These are phyloP conservation scores for Tinamus guttatus DNA, from an alignment of 2,113 vertebrate genomes.

Conservation along the genomic window DNA sequence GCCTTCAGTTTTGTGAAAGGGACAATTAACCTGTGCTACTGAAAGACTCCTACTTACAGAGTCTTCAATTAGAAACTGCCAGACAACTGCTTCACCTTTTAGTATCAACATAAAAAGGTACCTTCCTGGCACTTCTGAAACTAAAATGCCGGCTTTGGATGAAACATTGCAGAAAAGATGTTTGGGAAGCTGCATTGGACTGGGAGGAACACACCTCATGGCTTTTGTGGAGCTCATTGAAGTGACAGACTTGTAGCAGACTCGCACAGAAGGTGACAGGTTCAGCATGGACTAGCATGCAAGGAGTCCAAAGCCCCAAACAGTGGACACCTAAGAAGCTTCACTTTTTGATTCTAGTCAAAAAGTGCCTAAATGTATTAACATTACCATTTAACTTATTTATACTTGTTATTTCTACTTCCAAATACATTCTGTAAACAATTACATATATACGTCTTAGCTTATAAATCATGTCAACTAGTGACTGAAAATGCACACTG, in stretches of 20 bases:
- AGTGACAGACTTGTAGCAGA: not conserved
- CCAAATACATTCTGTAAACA: not conserved
- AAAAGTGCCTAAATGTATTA: not conserved
- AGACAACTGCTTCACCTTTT: not conserved
- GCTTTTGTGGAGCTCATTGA: not conserved
- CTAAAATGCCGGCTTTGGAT: not conserved
- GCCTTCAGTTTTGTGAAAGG: not conserved
- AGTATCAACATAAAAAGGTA: not conserved
- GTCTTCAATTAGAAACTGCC: not conserved
- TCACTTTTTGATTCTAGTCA: not conserved
- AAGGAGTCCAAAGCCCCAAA: not conserved
- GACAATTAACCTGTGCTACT: not conserved
- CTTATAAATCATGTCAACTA: not conserved
- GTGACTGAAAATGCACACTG: not conserved
- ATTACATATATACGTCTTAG: not conserved
- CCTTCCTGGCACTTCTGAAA: not conserved
- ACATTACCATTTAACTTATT: not conserved
- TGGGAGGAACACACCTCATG: not conserved
- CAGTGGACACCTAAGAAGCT: not conserved
- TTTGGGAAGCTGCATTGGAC: not conserved
- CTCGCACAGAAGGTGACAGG: not conserved
- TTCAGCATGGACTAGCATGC: not conserved
- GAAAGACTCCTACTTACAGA: not conserved
- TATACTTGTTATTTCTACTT: not conserved
- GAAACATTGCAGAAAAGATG: not conserved